Evolutionary conservation across 2,797 vertebrate species (phyloP).

Genomic region (Cuniculus paca): DNA sequence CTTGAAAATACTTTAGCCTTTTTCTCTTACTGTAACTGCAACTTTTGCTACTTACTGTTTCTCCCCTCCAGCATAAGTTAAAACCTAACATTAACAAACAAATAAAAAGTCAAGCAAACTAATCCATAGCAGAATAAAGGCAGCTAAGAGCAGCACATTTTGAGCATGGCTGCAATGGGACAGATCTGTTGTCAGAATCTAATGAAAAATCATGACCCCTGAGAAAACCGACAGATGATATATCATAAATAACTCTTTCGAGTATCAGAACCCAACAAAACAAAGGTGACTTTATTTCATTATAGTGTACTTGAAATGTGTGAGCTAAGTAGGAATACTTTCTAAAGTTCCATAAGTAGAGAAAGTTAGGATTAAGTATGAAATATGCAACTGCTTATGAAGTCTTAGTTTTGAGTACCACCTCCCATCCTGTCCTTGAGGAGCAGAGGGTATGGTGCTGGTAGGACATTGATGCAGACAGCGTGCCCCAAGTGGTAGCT

Average conservation of each 20-base stretch:
- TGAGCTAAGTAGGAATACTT: neutral
- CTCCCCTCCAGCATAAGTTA: neutral
- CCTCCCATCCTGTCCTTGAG: neutral
- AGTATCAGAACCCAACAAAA: neutral
- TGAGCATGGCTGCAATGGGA: neutral
- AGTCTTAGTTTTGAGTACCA: rapidly evolving
- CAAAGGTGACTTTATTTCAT: neutral
- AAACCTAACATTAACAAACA: neutral
- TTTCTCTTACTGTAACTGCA: neutral
- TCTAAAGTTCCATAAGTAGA: neutral
- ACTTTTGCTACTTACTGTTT: neutral
- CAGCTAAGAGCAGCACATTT: neutral
- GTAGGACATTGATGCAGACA: rapidly evolving
- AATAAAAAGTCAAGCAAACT: neutral
- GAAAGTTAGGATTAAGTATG: neutral
- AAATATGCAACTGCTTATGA: neutral
- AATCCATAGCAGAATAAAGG: neutral
- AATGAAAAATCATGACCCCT: neutral
- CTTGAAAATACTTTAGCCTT: neutral
- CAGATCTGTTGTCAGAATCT: neutral
- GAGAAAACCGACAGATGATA: neutral
- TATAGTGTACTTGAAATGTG: neutral
- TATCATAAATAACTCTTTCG: neutral
- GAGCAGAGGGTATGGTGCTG: rapidly evolving
- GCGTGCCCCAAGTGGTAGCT: rapidly evolving